A percentile compares a stretch with the other conserved stretches of the same genome.
Conservation (phyloP, 2,888 invertebrate species). For the Cyclophora punctaria region DNA sequence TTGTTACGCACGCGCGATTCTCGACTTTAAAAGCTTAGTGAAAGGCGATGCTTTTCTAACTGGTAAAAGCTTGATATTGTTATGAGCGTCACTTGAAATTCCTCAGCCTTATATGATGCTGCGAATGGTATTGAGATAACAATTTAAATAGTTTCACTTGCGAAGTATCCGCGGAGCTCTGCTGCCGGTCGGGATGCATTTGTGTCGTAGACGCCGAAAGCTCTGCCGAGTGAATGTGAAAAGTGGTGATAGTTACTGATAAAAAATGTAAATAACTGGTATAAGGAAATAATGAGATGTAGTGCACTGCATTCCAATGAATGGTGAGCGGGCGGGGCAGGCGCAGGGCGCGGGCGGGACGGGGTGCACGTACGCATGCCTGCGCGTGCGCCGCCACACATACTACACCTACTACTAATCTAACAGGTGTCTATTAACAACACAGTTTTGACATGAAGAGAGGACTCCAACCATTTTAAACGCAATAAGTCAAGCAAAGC, state of each 20-base stretch:
- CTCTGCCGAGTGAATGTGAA: conserved; percentile 2
- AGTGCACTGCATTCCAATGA: conserved; percentile 62
- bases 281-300: conserved; percentile 50
- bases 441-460: no score
- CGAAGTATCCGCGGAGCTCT: no score
- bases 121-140: conserved; percentile 22
- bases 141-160: conserved; percentile 9
- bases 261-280: conserved; percentile 44
- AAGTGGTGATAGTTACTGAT: conserved; percentile 25
- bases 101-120: conserved; percentile 28
- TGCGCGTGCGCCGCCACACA: conserved; percentile 55
- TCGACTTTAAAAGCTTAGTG: conserved; percentile 38
- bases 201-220: no score
- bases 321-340: conserved; percentile 43
- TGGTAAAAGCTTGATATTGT: conserved; percentile 47
- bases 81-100: conserved; percentile 41
- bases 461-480: no score
- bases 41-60: conserved; percentile 45
- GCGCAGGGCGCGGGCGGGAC: conserved; percentile 17
- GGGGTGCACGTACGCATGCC: conserved; percentile 47
- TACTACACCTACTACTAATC: conserved; percentile 51
- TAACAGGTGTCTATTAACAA: conserved; percentile 48
- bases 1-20: conserved; percentile 19
- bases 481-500: no score
- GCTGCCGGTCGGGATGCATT: no score